Evolutionary conservation across 2,113 vertebrate species (phyloP).

Genomic region (Psilopogon haemacephalus): DNA sequence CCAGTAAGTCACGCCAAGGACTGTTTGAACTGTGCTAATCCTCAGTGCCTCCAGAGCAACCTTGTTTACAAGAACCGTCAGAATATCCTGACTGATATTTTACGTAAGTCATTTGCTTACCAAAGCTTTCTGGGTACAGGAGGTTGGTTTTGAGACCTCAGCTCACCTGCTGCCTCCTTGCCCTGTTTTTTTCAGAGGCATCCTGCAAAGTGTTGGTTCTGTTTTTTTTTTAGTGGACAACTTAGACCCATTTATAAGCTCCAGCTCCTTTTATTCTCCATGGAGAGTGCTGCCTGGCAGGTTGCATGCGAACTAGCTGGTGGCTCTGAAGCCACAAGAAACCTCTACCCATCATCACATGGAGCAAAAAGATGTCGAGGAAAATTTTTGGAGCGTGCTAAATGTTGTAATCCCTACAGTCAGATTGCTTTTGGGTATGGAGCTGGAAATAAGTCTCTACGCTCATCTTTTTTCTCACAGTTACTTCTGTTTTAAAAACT

Average conservation of each 20-base stretch:
- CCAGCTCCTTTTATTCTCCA: not conserved
- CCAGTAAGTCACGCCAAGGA: conserved; percentile 12
- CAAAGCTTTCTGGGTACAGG: not conserved
- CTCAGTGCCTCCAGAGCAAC: conserved; percentile 11
- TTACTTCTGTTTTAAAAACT: not conserved
- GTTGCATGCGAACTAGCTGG: not conserved
- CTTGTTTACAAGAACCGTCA: conserved; percentile 32
- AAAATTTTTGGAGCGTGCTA: not conserved
- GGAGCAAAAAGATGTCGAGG: not conserved
- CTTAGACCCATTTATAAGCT: not conserved
- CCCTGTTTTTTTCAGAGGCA: rapidly evolving
- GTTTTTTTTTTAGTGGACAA: not conserved
- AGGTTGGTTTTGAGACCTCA: not conserved
- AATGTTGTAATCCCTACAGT: not conserved
- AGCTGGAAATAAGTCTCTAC: not conserved
- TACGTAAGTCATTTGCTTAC: conserved; percentile 17
- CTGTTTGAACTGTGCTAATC: conserved; percentile 56
- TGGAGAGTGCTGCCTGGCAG: not conserved
- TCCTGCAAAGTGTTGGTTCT: not conserved
- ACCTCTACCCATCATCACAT: not conserved
- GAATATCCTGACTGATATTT: not conserved
- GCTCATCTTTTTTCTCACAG: not conserved
- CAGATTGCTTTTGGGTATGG: not conserved
- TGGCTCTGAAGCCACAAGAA: not conserved
- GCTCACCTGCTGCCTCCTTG: rapidly evolving